Evolutionary conservation across 1,140 invertebrate species (phyloP).

Genomic region (Drosophila aff.): DNA sequence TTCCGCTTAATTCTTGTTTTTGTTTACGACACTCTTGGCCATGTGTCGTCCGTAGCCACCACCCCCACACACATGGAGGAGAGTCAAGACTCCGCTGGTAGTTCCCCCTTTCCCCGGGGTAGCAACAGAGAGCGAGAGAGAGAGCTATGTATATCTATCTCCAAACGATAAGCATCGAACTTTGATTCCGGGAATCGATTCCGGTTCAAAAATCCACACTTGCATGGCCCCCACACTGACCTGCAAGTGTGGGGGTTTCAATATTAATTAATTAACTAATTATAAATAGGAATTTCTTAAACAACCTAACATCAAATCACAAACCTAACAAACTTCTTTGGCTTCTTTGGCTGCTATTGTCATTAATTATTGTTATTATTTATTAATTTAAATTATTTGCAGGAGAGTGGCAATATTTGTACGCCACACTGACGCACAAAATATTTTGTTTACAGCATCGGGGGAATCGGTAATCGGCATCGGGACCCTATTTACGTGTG

Average conservation of each 20-base stretch:
- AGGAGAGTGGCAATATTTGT: neutral
- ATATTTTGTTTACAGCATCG: constrained; percentile 3
- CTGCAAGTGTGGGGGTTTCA: neutral
- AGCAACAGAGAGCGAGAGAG: neutral
- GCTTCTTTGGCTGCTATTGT: neutral
- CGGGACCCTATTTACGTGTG: constrained; percentile 6
- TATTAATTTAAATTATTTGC: neutral
- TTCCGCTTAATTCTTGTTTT: constrained; percentile 25
- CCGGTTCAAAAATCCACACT: constrained; percentile 51
- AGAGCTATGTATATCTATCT: no score
- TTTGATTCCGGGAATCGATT: constrained; percentile 50
- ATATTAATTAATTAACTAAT: neutral
- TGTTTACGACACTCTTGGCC: constrained; percentile 27
- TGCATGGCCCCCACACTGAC: constrained; percentile 18
- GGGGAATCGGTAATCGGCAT: neutral
- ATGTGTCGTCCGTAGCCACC: neutral
- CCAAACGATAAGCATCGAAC: constrained; percentile 47
- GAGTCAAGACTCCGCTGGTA: neutral
- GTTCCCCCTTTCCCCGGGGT: constrained; percentile 2
- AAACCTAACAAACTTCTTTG: neutral
- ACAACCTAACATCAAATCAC: neutral
- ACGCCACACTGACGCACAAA: constrained; percentile 4
- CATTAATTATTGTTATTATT: neutral
- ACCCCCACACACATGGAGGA: neutral
- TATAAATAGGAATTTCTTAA: neutral